These are phyloP conservation scores for Nestor notabilis DNA, from an alignment of 2,113 vertebrate genomes.

Conservation along the genomic window DNA sequence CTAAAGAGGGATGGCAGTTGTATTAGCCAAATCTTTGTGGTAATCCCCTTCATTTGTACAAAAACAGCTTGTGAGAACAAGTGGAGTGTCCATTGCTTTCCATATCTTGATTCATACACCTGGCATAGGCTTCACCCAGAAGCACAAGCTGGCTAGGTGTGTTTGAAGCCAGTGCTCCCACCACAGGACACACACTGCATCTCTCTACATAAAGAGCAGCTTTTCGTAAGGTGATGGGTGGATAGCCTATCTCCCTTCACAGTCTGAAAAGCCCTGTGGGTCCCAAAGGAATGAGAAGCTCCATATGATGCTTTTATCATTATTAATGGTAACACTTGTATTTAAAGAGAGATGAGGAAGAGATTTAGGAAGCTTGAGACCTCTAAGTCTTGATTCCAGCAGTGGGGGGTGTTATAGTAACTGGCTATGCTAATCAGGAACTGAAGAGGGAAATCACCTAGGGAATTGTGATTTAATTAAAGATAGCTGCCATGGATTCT, in stretches of 20 bases:
- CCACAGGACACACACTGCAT: background rate
- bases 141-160: too few relatives aligned
- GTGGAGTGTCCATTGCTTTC: rapidly evolving
- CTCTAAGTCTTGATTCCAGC: constrained; percentile 24
- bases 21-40: background rate
- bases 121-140: background rate
- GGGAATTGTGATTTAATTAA: constrained; percentile 70
- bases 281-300: background rate
- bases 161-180: background rate
- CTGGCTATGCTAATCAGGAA: constrained; percentile 37
- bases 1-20: background rate
- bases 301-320: background rate
- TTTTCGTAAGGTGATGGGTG: background rate
- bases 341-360: constrained; percentile 37
- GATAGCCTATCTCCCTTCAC: background rate
- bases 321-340: background rate
- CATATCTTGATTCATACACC: background rate
- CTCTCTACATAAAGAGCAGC: background rate
- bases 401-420: constrained; percentile 9
- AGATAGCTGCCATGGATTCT: constrained; percentile 13
- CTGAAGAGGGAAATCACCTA: constrained; percentile 27
- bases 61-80: background rate
- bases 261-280: background rate
- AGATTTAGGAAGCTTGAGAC: constrained; percentile 20
- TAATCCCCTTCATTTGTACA: too few relatives aligned